Percentiles rank a stretch among this genome's conserved stretches.
These are phyloP conservation scores for Lathamus discolor DNA, from an alignment of 2,113 vertebrate species.

Conservation along the genomic window DNA sequence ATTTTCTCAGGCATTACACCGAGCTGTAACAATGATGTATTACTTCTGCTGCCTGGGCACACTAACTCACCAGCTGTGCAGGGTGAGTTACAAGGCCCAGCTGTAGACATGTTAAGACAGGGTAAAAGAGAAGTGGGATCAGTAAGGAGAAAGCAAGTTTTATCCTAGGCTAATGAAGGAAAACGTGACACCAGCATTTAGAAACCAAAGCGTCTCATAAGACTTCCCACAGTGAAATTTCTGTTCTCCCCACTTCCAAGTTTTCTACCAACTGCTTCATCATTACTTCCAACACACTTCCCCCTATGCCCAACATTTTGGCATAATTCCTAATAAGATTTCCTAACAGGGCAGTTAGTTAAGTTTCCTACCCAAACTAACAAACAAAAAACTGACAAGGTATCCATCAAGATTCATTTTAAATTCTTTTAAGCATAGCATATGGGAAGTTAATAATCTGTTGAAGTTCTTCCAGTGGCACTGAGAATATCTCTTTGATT, in stretches of 20 bases:
- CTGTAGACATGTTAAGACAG: neutral
- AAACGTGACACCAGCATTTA: neutral
- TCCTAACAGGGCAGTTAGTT: neutral
- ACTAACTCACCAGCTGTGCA: neutral
- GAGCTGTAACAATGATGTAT: neutral
- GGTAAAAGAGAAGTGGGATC: neutral
- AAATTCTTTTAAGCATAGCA: neutral
- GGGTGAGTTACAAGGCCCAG: neutral
- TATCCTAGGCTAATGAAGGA: neutral
- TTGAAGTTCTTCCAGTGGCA: neutral
- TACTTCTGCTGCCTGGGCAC: neutral
- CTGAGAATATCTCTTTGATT: neutral
- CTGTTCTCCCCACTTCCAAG: neutral
- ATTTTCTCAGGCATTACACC: accelerated
- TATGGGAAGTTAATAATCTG: neutral
- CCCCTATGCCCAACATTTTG: neutral
- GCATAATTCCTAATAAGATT: neutral
- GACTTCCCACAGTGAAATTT: neutral
- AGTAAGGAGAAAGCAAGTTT: neutral
- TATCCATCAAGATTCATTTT: neutral
- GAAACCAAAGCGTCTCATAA: neutral
- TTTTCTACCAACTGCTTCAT: neutral
- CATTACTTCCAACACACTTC: neutral
- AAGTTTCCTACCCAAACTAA: neutral
- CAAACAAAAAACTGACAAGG: neutral